Base-by-base conservation (phyloP, 2,113 vertebrate genomes). In the Myrmecophaga tridactyla region DNA sequence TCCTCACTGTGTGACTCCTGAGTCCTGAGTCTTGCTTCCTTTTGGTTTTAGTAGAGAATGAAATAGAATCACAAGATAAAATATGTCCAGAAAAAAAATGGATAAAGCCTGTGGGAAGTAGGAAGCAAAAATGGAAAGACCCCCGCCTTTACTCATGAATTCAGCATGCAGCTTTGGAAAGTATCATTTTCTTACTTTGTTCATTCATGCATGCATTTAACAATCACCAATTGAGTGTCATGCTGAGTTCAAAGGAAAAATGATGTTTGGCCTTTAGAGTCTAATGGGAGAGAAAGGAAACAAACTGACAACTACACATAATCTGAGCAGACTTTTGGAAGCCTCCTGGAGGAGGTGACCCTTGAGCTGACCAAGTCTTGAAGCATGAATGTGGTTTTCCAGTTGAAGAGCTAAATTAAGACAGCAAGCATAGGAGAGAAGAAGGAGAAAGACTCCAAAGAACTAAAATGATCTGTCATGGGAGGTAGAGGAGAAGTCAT, bases 1-100 rank as follows among this genome's bases (percentile, higher is more conserved):
- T 27, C 88, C 34, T 25, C 63, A 31, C 27, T 6, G 60, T 48
- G 48, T 69, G 18, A 56, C 81, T n/a, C 29, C 72, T 48, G 36
- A 83, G 51, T 78, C 36, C 78, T 77, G 18, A 72, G 29, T 78
- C 75, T 88, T 48, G 3, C 34, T 87, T 81, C 48, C 58, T 56
- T 27, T 62, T 43, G 75, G 27, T 63, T 62, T 93, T 84, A 70
- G 46, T 31, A 93, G 29, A 92, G 56, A 89, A 58, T 39, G 20
- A 94, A 94, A 90, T 1, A 90, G 76, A 80, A 75, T 1, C 77
- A 89, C 29, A 75, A 60, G n/a, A 90, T 56, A 89, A 92, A 81
- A 65, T 39, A 76, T 13, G 43, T 41, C 76, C 39, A 62, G 63
- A 29, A 60, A 70, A 94, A 34, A 72, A 51, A 13, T 7, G 7